Base-by-base conservation (phyloP, 1,140 invertebrate genomes). In the Drosophila equinoxialis region DNA sequence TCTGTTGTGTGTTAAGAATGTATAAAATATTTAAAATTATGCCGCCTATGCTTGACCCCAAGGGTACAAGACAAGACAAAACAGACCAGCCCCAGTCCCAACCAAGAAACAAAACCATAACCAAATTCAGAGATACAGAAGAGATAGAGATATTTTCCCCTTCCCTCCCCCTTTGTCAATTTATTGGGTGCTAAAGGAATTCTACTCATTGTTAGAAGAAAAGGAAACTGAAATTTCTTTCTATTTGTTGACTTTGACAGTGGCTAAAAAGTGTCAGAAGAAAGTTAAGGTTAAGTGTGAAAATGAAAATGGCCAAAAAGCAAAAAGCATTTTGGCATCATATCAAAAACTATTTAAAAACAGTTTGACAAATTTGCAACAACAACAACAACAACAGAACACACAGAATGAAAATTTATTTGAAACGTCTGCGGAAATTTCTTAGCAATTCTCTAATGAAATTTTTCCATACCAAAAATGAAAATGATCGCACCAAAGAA, bases 361-460 rank as follows among this genome's bases (percentile, higher is more conserved):
- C 11, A 14, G 69, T 78, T 81, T 85, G 81, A 86, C 74, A 86
- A 85, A 86, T 85, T 81, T 51, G 71, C 65, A 51, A 10, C 17
- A 51, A 51, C 17, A 51, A 10, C 17, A 51, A 51, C 17, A 8
- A 23, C n/a, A 11, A 48, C 14, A 6, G 6, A 30, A 1, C 30
- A 30, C 30, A 30, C 30, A 30, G 30, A 30, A 30, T 30, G 30
- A 20, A 51, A 78, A 84, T 80, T 80, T 84, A 75, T 82, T 74
- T 66, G 61, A 71, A 55, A 42, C 71, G 65, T 37, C 55, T 79
- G 60, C 42, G 57, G 41, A 30, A 41, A 71, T 65, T 64, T 17
- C 39, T 51, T 64, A 62, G 23, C 69, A 71, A 66, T 69, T 59
- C 23, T 20, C 30, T 6, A 8, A 73, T 64, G 39, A 20, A 75